Base-by-base conservation (phyloP, 2,888 invertebrate genomes). In the Drosophila pegasa region DNA sequence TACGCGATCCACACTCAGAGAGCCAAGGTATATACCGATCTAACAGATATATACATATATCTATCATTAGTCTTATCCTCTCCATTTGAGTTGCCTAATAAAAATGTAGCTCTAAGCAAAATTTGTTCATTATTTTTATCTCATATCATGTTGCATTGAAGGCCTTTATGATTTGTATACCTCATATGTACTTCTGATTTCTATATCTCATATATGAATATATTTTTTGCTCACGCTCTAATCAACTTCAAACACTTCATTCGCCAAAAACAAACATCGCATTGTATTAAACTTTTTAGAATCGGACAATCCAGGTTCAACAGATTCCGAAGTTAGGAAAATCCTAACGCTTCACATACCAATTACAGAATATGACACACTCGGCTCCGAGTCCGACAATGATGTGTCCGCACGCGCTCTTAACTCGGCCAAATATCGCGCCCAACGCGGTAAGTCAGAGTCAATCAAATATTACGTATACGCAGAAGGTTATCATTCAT, bases 301-400 rank as follows among this genome's bases (percentile, higher is more conserved):
- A 94, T 96, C 96, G 94, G 97, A 97, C 95, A 97, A 97, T 95
- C 95, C 97, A 95, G 97, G 97, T 93, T 97, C 97, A 93, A 97
- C 97, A 94, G 97, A 97, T 95, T 97, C 97, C 93, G 97, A 97
- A 95, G 96, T 96, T 94, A 96, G 96, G 95, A 96, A 96, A 95
- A 96, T 96, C 94, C 93, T 96, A 95, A 96, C 96, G 93, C 95
- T 96, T 93, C 96, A 96, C 95, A 95, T 96, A 94, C 96, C 96
- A 94, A 96, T 96, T 95, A 96, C 96, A 95, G 97, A 97, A 94
- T 97, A 97, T 94, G 97, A 97, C 94, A 95, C 95, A 90, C 94
- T 95, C 91, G 95, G 95, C 90, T 95, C 95, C 91, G 95, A 95
- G 92, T 95, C 95, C 92, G 95, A 95, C 93, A 97, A 97, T 92